Base-by-base conservation (phyloP, 2,113 vertebrate genomes). In the Myocastor coypus region DNA sequence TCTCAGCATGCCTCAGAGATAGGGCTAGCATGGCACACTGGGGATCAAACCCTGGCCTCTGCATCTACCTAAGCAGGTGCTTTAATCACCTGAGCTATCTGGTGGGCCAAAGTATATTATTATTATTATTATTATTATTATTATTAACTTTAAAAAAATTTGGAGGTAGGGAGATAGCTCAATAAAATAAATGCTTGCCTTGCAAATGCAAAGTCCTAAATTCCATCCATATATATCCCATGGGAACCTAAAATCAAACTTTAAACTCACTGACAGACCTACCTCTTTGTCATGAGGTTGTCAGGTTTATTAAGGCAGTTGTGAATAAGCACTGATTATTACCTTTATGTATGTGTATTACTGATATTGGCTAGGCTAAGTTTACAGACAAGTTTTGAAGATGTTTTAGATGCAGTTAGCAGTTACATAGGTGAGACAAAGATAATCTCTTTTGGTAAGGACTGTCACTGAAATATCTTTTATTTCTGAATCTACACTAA, bases 181-280 rank as follows among this genome's bases (percentile, higher is more conserved):
- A n/a, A n/a, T n/a, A n/a, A n/a, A n/a, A n/a, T n/a, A n/a, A n/a
- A n/a, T n/a, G n/a, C n/a, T n/a, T n/a, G n/a, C n/a, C n/a, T n/a
- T n/a, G n/a, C n/a, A n/a, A n/a, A n/a, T n/a, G n/a, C n/a, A n/a
- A n/a, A n/a, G n/a, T n/a, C n/a, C n/a, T n/a, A n/a, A n/a, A n/a
- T n/a, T n/a, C n/a, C n/a, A n/a, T n/a, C n/a, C n/a, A n/a, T n/a
- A n/a, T n/a, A n/a, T n/a, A n/a, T n/a, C n/a, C n/a, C n/a, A n/a
- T n/a, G n/a, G n/a, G n/a, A n/a, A n/a, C n/a, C n/a, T 68, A 75
- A 80, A 89, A 80, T 87, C 24, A 87, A 84, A 89, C 30, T 87
- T 37, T 9, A 11, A 10, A 88, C 59, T 50, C n/a, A 50, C 28
- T 32, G 3, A 20, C 50, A 52, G 32, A 52, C 22, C 34, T 24